Conservation (phyloP, 2,797 vertebrate species). For the Ptychobarbus kaznakovi region DNA sequence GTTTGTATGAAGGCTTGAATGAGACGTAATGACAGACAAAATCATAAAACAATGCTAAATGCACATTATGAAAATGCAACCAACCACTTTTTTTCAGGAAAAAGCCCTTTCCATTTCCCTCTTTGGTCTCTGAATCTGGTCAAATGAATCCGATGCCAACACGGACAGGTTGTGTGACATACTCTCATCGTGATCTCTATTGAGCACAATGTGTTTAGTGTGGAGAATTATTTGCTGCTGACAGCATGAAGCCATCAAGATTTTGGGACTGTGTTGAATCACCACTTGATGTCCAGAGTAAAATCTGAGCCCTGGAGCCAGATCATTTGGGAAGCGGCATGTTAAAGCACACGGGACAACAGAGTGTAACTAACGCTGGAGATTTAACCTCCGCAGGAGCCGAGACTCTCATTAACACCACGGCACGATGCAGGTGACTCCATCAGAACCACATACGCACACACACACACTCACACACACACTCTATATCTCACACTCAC, state of each 20-base stretch:
- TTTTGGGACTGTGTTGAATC: background rate
- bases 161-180: background rate
- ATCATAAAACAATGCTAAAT: background rate
- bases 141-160: background rate
- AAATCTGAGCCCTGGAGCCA: background rate
- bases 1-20: background rate
- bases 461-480: background rate
- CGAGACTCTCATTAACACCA: conserved; percentile 32
- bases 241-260: conserved; percentile 12
- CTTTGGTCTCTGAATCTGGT: background rate
- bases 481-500: too few species aligned
- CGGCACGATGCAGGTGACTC: conserved; percentile 18
- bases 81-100: background rate
- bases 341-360: conserved; percentile 3
- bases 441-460: background rate
- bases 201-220: background rate
- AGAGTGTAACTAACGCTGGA: conserved; percentile 19
- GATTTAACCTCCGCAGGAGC: conserved; percentile 9
- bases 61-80: background rate
- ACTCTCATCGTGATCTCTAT: background rate
- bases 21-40: background rate
- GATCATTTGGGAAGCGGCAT: background rate
- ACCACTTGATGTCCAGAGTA: background rate
- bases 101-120: background rate
- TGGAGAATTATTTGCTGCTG: background rate